A percentile compares a stretch with the other conserved stretches of the same genome.
Evolutionary conservation across 2,888 invertebrate genomes (phyloP).

Genomic region (Metalampra italica): DNA sequence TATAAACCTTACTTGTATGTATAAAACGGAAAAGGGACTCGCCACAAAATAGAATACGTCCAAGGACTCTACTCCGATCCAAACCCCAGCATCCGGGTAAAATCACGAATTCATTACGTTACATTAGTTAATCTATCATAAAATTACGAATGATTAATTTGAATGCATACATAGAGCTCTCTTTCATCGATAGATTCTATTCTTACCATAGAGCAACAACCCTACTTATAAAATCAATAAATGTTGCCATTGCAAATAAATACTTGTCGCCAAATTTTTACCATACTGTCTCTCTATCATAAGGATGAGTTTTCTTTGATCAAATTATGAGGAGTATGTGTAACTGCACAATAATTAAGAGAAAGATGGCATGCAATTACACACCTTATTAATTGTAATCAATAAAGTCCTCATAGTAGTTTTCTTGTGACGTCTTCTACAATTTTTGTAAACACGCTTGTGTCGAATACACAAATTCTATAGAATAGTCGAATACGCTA

Average conservation of each 20-base stretch:
- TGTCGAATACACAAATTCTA: constrained; percentile 75
- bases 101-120: too few species aligned
- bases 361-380: constrained; percentile 45
- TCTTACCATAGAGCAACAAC: constrained; percentile 41
- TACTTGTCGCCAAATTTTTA: constrained; percentile 45
- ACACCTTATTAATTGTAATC: constrained; percentile 37
- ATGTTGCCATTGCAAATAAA: constrained; percentile 65
- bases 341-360: constrained; percentile 25
- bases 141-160: too few species aligned
- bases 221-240: constrained; percentile 48
- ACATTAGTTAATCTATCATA: too few species aligned
- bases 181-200: not conserved
- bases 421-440: constrained; percentile 62
- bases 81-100: too few species aligned
- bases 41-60: too few species aligned
- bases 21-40: too few species aligned
- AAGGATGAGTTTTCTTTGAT: constrained; percentile 57
- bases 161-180: too few species aligned
- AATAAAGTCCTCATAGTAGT: constrained; percentile 40
- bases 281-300: constrained; percentile 41
- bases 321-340: constrained; percentile 21
- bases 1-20: too few species aligned
- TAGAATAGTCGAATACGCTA: constrained; percentile 64
- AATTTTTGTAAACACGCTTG: constrained; percentile 80
- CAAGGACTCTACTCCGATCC: too few species aligned